Evolutionary conservation across 2,888 invertebrate species (phyloP), one percentile per base, ranked within the genome.

Genomic region (Alloplasta piceator): DNA sequence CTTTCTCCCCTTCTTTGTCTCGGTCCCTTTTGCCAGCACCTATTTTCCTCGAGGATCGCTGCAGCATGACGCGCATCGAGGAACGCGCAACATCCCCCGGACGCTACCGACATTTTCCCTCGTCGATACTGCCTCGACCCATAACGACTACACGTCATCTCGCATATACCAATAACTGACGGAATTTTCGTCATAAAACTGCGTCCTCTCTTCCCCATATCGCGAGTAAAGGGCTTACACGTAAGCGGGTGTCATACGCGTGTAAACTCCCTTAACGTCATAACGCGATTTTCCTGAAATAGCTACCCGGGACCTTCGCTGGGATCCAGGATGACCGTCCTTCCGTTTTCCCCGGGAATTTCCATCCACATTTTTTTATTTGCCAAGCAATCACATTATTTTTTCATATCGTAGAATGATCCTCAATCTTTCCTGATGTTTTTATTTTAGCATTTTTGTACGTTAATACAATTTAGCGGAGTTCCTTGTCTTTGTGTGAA

Each of bases 371-470:
- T 43, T 43, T 43, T 26, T 26, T 3, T 43, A 43, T 9, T 43
- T 10, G 10, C 43, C 6, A 43, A 6, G 43, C 1, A 43, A 43
- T 43, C 43, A 43, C 10, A 1, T 43, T 43, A 6, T 43, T 10
- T 10, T 10, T 9, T 43, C 43, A 43, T 43, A 1, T 4, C 16
- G 52, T 52, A 12, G 52, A 6, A 52, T 9, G 12, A 14, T 14
- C 14, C 12, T 52, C n/a, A 52, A 52, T 52, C 52, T 14, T 52
- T 5, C n/a, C 14, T 64, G n/a, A 46, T 64, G 14, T 55, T 61
- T 38, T n/a, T n/a, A 46, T 12, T 14, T 77, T 66, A 46, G 12
- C n/a, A 56, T 14, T 84, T 86, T 86, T 87, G 80, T 86, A 87
- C 82, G 71, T 78, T 71, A 80, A 80, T 84, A 78, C 78, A 78